A percentile compares a stretch with the other conserved stretches of the same genome.
Evolutionary conservation across 2,113 vertebrate species (phyloP).

Genomic region (Nymphicus hollandicus): DNA sequence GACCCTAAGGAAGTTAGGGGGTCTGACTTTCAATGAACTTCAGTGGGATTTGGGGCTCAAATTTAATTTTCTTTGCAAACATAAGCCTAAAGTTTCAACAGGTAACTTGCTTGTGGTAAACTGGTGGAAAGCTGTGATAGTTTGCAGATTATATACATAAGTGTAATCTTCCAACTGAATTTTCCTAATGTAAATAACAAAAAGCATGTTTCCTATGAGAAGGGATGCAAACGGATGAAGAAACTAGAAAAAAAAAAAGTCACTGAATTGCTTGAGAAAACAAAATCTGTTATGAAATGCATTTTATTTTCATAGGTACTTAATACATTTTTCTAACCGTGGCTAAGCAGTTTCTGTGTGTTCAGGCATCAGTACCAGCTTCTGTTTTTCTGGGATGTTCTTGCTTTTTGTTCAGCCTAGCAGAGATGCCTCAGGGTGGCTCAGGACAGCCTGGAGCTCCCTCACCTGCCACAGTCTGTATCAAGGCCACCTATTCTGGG

Average conservation of each 20-base stretch:
- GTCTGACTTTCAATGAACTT: neutral
- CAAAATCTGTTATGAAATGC: neutral
- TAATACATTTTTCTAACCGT: neutral
- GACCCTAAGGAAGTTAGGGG: neutral
- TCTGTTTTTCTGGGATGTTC: fast-evolving
- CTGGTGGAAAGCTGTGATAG: neutral
- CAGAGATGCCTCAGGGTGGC: neutral
- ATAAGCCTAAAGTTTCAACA: neutral
- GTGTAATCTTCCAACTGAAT: neutral
- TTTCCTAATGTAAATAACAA: neutral
- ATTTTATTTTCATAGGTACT: neutral
- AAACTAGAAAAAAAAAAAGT: neutral
- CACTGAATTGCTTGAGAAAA: neutral
- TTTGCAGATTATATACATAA: neutral
- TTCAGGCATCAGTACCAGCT: neutral
- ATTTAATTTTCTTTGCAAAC: neutral
- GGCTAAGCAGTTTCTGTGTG: neutral
- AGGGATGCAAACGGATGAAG: neutral
- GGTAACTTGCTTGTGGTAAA: neutral
- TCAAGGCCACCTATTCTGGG: fast-evolving
- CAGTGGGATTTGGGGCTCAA: neutral
- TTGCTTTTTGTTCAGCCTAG: neutral
- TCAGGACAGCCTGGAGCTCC: neutral
- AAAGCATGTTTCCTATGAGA: neutral
- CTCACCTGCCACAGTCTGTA: neutral